Evolutionary conservation across 2,888 invertebrate species (phyloP), one percentile per base, ranked within the genome.

Genomic region (Trypoxylon attenuatum): DNA sequence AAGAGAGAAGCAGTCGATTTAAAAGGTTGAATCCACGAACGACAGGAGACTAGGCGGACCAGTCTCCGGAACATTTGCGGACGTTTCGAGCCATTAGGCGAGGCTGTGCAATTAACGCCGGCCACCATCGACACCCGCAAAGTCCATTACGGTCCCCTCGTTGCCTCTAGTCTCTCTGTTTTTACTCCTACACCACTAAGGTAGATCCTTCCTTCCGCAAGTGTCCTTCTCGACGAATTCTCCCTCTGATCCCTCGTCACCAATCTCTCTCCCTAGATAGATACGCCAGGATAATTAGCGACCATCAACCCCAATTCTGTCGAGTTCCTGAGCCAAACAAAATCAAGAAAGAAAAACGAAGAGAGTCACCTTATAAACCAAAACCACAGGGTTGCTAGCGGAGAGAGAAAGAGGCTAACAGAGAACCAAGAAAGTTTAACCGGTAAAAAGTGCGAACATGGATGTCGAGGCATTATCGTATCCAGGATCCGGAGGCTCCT

Each of bases 61-160:
- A 38, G 60, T 54, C 68, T 50, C 53, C 33, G 13, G 50, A 54
- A 46, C 61, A 51, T 62, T 62, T 69, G 69, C 53, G 62, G 69
- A 69, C 61, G 63, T 55, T 69, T 42, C 69, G 54, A 58, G 56
- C 63, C 69, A 69, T 69, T 69, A 69, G 55, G 42, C 6, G 62
- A 67, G 58, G 41, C 58, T 33, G 38, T 25, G 69, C 69, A 69
- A 69, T 69, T 69, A 69, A 69, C 69, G 46, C 69, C 45, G 57
- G 58, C 49, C 51, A 43, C 63, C 63, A 64, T 69, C 63, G 59
- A 69, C 69, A 53, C 58, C 69, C 59, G 41, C 69, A 49, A 56
- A 59, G 45, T 64, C 69, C 69, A 59, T 69, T 69, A 69, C 58
- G 33, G 39, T 6, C 15, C 54, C 53, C 51, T 49, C 57, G 39